Evolutionary conservation across 2,113 vertebrate genomes (phyloP).

Genomic region (Vulpes vulpes): DNA sequence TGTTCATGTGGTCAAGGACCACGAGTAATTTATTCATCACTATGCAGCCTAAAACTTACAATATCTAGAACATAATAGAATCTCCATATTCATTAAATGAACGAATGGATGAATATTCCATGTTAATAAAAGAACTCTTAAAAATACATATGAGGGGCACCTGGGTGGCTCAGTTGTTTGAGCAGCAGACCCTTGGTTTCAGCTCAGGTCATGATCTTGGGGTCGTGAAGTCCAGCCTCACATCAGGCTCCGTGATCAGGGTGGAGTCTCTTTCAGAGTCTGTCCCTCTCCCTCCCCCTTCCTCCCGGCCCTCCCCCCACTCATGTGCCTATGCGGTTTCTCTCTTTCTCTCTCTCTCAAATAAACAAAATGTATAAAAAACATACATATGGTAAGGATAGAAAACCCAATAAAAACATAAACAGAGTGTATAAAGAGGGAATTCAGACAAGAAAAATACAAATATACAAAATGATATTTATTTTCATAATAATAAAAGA

Average conservation of each 20-base stretch:
- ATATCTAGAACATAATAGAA: background rate
- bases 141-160: background rate
- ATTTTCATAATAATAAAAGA: background rate
- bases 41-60: background rate
- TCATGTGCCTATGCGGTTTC: background rate
- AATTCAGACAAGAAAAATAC: background rate
- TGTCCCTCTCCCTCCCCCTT: background rate
- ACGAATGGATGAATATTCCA: background rate
- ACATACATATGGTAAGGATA: background rate
- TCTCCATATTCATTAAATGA: background rate
- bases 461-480: background rate
- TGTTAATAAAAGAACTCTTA: background rate
- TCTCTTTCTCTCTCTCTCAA: background rate
- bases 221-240: background rate
- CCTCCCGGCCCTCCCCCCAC: background rate
- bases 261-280: background rate
- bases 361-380: background rate
- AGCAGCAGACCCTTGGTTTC: background rate
- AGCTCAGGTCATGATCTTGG: background rate
- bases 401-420: background rate
- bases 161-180: background rate
- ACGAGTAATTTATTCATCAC: background rate
- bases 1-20: background rate
- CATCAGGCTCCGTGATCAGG: background rate
- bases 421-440: background rate